Evolutionary conservation across 2,797 vertebrate species (phyloP).

Genomic region (Thunnus albacares): DNA sequence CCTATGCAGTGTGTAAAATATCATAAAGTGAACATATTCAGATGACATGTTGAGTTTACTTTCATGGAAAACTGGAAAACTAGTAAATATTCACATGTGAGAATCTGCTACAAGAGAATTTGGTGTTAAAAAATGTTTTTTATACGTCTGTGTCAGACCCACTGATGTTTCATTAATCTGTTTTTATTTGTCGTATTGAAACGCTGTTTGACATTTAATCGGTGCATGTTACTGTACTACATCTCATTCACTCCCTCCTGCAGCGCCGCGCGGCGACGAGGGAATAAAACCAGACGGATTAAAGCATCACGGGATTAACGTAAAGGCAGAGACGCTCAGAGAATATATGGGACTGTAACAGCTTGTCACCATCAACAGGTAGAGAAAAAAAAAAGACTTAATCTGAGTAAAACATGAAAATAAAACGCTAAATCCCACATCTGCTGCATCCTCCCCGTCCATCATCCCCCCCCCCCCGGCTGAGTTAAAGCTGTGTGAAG

Average conservation of each 20-base stretch:
- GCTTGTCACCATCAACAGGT: slow-evolving; percentile 47
- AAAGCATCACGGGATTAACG: slow-evolving; percentile 7
- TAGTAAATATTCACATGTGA: too few relatives aligned
- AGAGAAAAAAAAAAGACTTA: slow-evolving; percentile 29
- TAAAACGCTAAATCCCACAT: slow-evolving; percentile 64
- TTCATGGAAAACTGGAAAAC: too few relatives aligned
- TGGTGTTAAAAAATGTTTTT: too few relatives aligned
- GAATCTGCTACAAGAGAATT: too few relatives aligned
- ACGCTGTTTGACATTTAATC: neutral
- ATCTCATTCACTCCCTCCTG: neutral
- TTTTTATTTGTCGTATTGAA: too few relatives aligned
- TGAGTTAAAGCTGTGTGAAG: slow-evolving; percentile 47
- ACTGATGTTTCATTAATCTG: too few relatives aligned
- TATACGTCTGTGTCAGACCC: too few relatives aligned
- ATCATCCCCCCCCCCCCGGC: slow-evolving; percentile 2
- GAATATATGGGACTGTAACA: neutral
- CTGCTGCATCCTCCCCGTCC: slow-evolving; percentile 22
- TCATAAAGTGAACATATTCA: too few relatives aligned
- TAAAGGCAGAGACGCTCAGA: neutral
- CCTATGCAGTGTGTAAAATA: too few relatives aligned
- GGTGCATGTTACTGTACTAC: neutral
- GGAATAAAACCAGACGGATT: neutral
- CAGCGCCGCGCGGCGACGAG: neutral
- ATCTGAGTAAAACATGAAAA: slow-evolving; percentile 61
- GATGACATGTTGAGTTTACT: too few relatives aligned